Base-by-base conservation (phyloP, 2,797 vertebrate species). In the Melanotaenia parkinsoni region DNA sequence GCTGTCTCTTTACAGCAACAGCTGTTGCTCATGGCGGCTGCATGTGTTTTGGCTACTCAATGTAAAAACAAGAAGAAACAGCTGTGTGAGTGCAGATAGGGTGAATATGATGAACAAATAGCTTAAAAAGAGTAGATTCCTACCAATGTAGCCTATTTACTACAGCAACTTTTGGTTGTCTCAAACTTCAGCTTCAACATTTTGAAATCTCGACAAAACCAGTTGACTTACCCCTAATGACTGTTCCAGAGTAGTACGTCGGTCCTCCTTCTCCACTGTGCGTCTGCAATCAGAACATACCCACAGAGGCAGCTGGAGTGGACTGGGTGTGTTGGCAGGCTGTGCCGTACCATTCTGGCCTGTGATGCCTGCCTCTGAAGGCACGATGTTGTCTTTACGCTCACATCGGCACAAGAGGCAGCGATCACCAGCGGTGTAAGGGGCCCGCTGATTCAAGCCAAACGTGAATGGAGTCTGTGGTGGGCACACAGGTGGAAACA, bases 341-440 rank as follows among this genome's bases (percentile, higher is more conserved):
- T 96, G 96, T 68, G 94, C 91, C 64, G 91, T 84, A 86, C 95
- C 96, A 74, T 95, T 96, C 35, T 95, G 95, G 69, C 95, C 95
- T 22, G 94, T 91, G 45, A 94, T 80, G 18, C 95, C 95, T 26
- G 78, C 77, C 88, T 99, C 98, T 24, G 84, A 86, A 80, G 95
- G 94, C 86, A 94, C 91, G 6, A 92, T 80, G 51, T 91, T 70
- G 90, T 99, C 97, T 89, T 98, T 98, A 1, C 98, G 95, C 87
- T 99, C 97, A 56, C 96, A 97, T 85, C 98, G 94, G 89, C 98
- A 99, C 64, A 99, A 94, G 78, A 99, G 96, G 91, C 97, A 99
- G 83, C 96, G 96, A 86, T 98, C 97, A 7, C 98, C 96, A 0
- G 96, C 95, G 9, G 98, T 96, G 86, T 98, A 98, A 0, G 97